Conservation (phyloP, 2,113 vertebrate genomes). For the Engraulis encrasicolus region DNA sequence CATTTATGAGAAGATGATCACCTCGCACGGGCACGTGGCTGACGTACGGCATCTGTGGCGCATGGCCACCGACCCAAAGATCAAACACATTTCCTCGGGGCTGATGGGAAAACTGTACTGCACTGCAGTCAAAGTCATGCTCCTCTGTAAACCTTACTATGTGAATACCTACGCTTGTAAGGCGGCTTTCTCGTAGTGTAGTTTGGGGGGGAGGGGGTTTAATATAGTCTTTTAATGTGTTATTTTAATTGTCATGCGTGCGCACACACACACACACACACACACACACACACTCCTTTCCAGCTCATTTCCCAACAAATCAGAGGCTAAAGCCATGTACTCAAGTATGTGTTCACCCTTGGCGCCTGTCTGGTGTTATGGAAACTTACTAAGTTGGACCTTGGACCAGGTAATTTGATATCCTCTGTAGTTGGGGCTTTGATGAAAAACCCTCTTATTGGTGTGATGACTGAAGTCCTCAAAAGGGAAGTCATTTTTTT, state of each 20-base stretch:
- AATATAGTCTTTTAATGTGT: constrained; percentile 41
- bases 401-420: neutral
- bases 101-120: constrained; percentile 82
- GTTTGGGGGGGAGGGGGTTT: neutral
- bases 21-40: constrained; percentile 85
- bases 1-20: constrained; percentile 94
- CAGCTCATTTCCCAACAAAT: neutral
- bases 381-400: constrained; percentile 1
- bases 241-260: neutral
- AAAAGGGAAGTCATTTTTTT: constrained; percentile 14
- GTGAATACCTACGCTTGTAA: constrained; percentile 82
- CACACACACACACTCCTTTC: neutral
- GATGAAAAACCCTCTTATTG: neutral
- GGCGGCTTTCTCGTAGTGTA: constrained; percentile 83
- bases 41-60: constrained; percentile 85
- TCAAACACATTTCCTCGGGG: constrained; percentile 71
- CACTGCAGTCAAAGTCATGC: constrained; percentile 78
- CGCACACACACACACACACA: too few relatives aligned
- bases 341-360: constrained; percentile 8
- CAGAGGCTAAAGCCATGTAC: constrained; percentile 5
- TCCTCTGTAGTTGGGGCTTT: neutral
- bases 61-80: constrained; percentile 75
- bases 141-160: constrained; percentile 81
- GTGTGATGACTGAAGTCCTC: neutral
- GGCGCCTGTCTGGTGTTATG: neutral